These are phyloP conservation scores for Malacosoma neustria DNA, from an alignment of 2,888 invertebrate species.

Conservation along the genomic window DNA sequence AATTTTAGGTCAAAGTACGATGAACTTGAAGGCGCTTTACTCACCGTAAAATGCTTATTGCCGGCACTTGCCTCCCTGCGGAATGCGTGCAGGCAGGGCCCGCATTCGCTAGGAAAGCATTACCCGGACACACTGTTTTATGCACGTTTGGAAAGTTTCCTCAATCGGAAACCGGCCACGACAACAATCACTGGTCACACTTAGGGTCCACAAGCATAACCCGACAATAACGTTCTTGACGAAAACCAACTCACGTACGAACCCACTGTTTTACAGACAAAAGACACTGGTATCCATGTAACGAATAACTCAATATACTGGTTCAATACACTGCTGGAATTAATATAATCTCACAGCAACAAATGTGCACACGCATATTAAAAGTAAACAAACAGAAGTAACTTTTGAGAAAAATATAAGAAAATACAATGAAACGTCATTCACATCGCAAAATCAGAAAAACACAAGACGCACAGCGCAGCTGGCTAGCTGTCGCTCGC, in stretches of 20 bases:
- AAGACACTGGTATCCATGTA: conserved; percentile 64
- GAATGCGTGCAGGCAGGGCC: conserved; percentile 68
- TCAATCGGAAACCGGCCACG: conserved; percentile 67
- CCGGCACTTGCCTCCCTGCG: conserved; percentile 69
- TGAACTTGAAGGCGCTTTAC: conserved; percentile 67
- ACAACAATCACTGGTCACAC: conserved; percentile 73
- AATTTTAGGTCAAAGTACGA: conserved; percentile 70
- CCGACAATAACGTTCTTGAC: conserved; percentile 49
- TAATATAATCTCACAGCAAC: conserved; percentile 12
- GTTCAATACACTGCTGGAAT: conserved; percentile 36
- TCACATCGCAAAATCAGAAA: conserved; percentile 64
- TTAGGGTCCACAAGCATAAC: conserved; percentile 46
- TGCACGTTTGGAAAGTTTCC: conserved; percentile 72
- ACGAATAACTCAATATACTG: conserved; percentile 41
- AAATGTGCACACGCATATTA: conserved; percentile 38
- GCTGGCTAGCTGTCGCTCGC: conserved; percentile 60
- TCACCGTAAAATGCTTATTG: conserved; percentile 73
- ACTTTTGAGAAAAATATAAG: conserved; percentile 36
- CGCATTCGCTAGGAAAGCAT: conserved; percentile 70
- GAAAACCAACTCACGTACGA: conserved; percentile 50
- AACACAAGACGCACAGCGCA: conserved; percentile 72
- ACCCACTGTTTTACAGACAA: conserved; percentile 64
- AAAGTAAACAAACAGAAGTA: conserved; percentile 40
- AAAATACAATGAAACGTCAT: conserved; percentile 59
- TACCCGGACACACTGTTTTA: conserved; percentile 69